Base-by-base conservation (phyloP, 2,113 vertebrate genomes). In the Sclerurus mexicanus region DNA sequence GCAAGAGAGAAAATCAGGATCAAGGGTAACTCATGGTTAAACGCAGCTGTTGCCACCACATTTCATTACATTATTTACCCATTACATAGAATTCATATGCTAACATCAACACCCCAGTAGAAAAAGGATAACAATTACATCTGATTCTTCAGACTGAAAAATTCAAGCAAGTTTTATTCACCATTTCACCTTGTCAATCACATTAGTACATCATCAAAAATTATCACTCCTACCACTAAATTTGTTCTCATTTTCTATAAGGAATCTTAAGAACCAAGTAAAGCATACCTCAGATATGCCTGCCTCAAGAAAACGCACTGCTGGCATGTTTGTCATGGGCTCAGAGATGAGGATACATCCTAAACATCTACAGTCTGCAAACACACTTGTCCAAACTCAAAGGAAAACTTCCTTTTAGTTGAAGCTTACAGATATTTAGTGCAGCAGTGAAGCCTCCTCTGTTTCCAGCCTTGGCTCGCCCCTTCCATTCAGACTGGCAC, bases 291-390 rank as follows among this genome's bases (percentile, higher is more conserved):
- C 50, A 71, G 47, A 52, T 9, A 35, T 4, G 9, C 14, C 68
- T 84, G 11, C n/a, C 35, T 67, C 50, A 59, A 63, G 18, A 42
- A 79, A 8, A 3, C 1, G 7, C 0, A 0, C 50, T 62, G 17
- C n/a, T 27, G 24, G 30, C 2, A 0, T 6, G 24, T 58, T 77
- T 85, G 14, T 14, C 9, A 2, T 10, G 13, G 24, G 10, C 52
- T 91, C 0, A 0, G 35, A 72, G 31, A 28, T 3, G 1, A 67
- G 22, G 12, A 27, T 33, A 40, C 11, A 59, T 5, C 15, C 33
- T 39, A 72, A 67, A 77, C 10, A 31, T 63, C 52, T 66, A 16
- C 11, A 24, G 3, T 27, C 30, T 37, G 28, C 27, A 88, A 77
- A 77, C 0, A 1, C 13, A 11, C 39, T 35, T 66, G 33, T 35